phyloP scores from a whole-genome alignment of 2,888 invertebrate species.

The Drosophila sordidapex region DNA sequence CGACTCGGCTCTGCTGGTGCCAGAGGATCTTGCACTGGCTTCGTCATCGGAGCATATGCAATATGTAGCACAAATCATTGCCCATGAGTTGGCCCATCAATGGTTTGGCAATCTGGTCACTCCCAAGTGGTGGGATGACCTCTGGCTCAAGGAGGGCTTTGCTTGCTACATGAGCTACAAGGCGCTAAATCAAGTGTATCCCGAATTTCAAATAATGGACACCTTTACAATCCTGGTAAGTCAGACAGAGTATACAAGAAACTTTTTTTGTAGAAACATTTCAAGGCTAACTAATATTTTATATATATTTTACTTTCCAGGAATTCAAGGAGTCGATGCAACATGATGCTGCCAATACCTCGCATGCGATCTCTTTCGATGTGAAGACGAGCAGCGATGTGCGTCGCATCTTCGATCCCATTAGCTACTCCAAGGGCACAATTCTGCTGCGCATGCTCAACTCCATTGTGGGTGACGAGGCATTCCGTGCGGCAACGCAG shows the following conservation, averaged over 20 bases:
- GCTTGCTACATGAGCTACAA: slow-evolving; percentile 86
- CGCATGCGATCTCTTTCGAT: slow-evolving; percentile 88
- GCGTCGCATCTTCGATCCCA: slow-evolving; percentile 89
- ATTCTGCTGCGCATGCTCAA: slow-evolving; percentile 90
- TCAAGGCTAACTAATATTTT: background rate
- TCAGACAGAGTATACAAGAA: background rate
- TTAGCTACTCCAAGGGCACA: slow-evolving; percentile 91
- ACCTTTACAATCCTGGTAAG: slow-evolving; percentile 85
- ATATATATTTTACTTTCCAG: slow-evolving; percentile 2
- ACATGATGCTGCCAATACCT: slow-evolving; percentile 87
- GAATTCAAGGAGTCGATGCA: slow-evolving; percentile 87
- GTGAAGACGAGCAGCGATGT: slow-evolving; percentile 88
- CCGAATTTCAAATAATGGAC: slow-evolving; percentile 87
- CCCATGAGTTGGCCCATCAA: slow-evolving; percentile 93
- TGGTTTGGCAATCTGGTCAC: slow-evolving; percentile 93
- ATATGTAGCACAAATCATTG: slow-evolving; percentile 88
- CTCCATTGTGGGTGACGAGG: slow-evolving; percentile 88
- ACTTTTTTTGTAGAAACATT: too few species aligned
- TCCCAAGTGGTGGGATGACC: slow-evolving; percentile 90
- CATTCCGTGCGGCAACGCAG: slow-evolving; percentile 86
- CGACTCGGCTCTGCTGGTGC: slow-evolving; percentile 87
- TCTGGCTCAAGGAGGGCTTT: slow-evolving; percentile 89
- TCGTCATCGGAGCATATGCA: slow-evolving; percentile 87
- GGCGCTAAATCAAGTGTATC: slow-evolving; percentile 85
- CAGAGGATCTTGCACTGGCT: slow-evolving; percentile 82